Conservation (phyloP, 2,113 vertebrate species). For the Istiophorus platypterus region DNA sequence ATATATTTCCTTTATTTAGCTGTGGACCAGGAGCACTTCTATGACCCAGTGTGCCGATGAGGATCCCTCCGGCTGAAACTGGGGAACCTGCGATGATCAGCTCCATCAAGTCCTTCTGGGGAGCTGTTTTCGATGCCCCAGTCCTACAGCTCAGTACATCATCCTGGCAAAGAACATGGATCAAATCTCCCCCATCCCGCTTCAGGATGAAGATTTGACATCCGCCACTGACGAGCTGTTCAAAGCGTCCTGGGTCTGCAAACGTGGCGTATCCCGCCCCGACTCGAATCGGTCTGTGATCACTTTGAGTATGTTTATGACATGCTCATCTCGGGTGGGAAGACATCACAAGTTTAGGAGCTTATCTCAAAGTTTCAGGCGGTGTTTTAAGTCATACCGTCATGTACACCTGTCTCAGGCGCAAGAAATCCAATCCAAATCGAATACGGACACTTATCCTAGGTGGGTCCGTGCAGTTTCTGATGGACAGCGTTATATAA, state of each 20-base stretch:
- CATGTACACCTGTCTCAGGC: neutral
- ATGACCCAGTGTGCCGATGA: too few species aligned
- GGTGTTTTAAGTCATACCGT: neutral
- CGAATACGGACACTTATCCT: neutral
- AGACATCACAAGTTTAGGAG: neutral
- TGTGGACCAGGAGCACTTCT: too few species aligned
- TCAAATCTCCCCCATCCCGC: too few species aligned
- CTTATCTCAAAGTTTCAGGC: neutral
- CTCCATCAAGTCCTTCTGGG: too few species aligned
- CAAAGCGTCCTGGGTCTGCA: neutral
- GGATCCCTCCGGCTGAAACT: too few species aligned
- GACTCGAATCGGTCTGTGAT: neutral
- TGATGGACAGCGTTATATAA: neutral
- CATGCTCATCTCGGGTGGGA: neutral
- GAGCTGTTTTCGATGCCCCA: neutral
- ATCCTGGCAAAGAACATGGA: too few species aligned
- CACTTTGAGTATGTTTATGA: neutral
- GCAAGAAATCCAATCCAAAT: neutral
- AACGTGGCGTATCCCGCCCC: neutral
- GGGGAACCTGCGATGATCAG: too few species aligned
- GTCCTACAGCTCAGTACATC: neutral
- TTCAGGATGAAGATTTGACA: neutral
- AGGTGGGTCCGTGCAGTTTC: neutral
- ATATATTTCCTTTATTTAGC: too few species aligned
- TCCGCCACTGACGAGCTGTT: neutral